Evolutionary conservation across 1,140 invertebrate genomes (phyloP), one percentile per base, ranked within the genome.

Genomic region (Drusus annulatus): DNA sequence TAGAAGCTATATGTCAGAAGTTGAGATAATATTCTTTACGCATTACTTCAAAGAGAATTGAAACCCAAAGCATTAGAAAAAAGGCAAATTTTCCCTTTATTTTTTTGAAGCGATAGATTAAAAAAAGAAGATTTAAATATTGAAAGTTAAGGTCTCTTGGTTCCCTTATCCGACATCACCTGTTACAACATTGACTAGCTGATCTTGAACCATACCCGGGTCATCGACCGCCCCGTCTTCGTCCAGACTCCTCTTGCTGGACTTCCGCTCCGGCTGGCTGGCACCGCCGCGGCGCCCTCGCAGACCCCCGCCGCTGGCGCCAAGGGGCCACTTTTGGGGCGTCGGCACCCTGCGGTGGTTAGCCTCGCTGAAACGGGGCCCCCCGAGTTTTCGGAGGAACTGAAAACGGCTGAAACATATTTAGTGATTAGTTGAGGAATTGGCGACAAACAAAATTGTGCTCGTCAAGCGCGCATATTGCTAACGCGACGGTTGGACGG

Each of bases 281-380:
- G 23, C 1, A 5, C 54, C 54, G n/a, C 54, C 62, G 8, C 15
- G 65, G n/a, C 65, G 17, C 65, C n/a, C 31, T 17, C 13, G 23
- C 62, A 10, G 21, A 2, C 62, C 62, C 2, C 23, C 21, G 31
- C 5, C 31, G n/a, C 65, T n/a, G 31, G n/a, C n/a, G n/a, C 31
- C 28, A 17, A 36, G n/a, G 13, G 31, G n/a, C n/a, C 65, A 36
- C 36, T 91, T 92, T 84, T 92, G 88, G 52, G 92, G 92, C 15
- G 92, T 92, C 2, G 92, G 92, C 10, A 92, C 90, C 45, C 92
- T 86, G 82, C 91, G 91, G 85, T 92, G 91, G 80, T 92, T 91
- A 0, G 91, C 89, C 83, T 92, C 91, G 76, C 88, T 90, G 83
- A 90, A 91, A 36, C 91, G 85, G 3, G 90, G 91, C 31, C 86